Conservation (phyloP, 2,888 invertebrate genomes). For the Sesia apiformis region DNA sequence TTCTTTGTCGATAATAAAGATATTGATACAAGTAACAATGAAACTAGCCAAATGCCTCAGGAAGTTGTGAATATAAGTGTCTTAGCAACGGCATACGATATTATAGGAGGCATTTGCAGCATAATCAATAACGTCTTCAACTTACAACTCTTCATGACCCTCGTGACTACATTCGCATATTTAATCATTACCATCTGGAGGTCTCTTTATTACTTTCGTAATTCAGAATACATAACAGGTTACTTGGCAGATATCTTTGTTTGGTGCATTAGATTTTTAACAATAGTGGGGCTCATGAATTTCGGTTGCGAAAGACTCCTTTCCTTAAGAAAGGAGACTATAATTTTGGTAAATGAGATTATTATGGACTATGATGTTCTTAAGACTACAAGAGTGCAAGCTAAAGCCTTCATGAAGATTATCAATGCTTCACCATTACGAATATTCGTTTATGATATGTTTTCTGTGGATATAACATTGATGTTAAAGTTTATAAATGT, state of each 20-base stretch:
- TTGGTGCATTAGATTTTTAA: slow-evolving; percentile 4
- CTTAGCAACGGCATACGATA: slow-evolving; percentile 6
- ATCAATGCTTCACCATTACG: slow-evolving; percentile 14
- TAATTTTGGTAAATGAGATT: slow-evolving; percentile 7
- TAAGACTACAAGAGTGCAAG: slow-evolving; percentile 3
- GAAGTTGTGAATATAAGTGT: slow-evolving; percentile 1
- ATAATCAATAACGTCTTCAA: slow-evolving; percentile 8
- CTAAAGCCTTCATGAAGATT: slow-evolving; percentile 10
- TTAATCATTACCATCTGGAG: slow-evolving; percentile 7
- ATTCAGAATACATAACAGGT: background rate
- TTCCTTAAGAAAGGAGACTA: slow-evolving; percentile 4
- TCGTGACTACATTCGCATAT: slow-evolving; percentile 5
- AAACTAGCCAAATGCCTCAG: background rate
- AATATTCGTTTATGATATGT: slow-evolving; percentile 42
- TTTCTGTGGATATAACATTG: slow-evolving; percentile 44
- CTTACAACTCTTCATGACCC: slow-evolving; percentile 8
- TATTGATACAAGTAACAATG: background rate
- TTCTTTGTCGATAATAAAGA: too few species aligned
- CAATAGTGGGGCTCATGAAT: slow-evolving; percentile 4
- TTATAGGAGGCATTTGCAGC: slow-evolving; percentile 5
- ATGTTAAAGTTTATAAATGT: slow-evolving; percentile 52
- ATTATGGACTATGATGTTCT: slow-evolving; percentile 9
- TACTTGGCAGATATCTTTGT: slow-evolving; percentile 1
- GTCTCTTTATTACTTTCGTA: slow-evolving; percentile 3
- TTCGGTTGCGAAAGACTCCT: slow-evolving; percentile 5